phyloP scores from a whole-genome alignment of 2,888 invertebrate genomes.

The Timandra comae region DNA sequence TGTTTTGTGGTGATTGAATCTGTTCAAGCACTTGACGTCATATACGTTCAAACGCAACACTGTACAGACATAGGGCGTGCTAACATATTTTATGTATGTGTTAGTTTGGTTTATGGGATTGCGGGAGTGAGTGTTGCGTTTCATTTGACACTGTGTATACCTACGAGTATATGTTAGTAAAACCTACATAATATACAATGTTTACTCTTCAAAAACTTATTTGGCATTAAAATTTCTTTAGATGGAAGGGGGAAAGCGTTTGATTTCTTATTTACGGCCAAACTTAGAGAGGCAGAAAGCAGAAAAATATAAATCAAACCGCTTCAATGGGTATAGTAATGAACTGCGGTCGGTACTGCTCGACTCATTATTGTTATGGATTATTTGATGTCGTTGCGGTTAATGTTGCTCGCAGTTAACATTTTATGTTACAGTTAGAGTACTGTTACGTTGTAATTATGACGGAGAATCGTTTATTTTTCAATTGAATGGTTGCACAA shows the following conservation, averaged over 20 bases:
- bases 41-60: slow-evolving; percentile 16
- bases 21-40: slow-evolving; percentile 49
- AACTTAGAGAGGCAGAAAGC: slow-evolving; percentile 26
- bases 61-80: no score
- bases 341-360: slow-evolving; percentile 27
- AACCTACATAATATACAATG: no score
- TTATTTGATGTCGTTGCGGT: slow-evolving; percentile 27
- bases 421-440: no score
- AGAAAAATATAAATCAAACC: slow-evolving; percentile 30
- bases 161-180: no score
- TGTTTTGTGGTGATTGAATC: slow-evolving; percentile 66
- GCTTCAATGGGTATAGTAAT: slow-evolving; percentile 26
- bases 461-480: no score
- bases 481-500: no score
- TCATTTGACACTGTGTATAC: no score
- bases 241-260: slow-evolving; percentile 15
- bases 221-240: slow-evolving; percentile 11
- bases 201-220: no score
- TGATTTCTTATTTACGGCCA: slow-evolving; percentile 21
- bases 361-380: slow-evolving; percentile 21
- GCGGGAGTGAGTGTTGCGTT: no score
- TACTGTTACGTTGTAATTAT: no score
- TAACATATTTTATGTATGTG: no score
- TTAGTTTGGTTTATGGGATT: no score
- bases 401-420: slow-evolving; percentile 8